These are phyloP conservation scores for Setipinna tenuifilis DNA, from an alignment of 2,797 vertebrate genomes.

Conservation along the genomic window DNA sequence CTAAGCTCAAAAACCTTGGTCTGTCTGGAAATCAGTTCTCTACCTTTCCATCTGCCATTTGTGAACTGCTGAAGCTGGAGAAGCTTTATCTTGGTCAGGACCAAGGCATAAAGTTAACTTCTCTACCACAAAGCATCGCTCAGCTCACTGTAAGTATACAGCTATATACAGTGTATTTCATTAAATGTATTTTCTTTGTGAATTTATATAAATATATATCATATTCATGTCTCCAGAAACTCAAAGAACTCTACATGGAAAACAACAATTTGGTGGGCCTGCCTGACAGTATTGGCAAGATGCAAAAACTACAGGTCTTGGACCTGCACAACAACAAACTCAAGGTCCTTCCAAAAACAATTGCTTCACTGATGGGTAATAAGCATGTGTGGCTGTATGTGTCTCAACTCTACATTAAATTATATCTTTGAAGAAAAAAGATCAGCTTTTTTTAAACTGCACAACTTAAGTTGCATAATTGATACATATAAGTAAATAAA, in stretches of 20 bases:
- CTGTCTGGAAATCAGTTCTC: not conserved
- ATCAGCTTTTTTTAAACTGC: too few relatives aligned
- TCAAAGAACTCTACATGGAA: constrained; percentile 3
- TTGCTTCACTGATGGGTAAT: not conserved
- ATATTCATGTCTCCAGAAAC: not conserved
- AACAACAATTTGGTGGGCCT: not conserved
- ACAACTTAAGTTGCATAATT: too few relatives aligned
- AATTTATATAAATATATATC: not conserved
- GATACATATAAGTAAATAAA: not conserved
- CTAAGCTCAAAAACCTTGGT: not conserved
- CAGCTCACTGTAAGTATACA: not conserved
- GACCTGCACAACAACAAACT: constrained; percentile 7
- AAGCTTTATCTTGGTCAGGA: constrained; percentile 17
- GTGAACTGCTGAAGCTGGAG: not conserved
- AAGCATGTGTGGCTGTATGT: not conserved
- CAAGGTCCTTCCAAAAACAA: not conserved
- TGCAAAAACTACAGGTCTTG: not conserved
- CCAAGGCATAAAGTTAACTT: not conserved
- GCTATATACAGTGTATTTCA: not conserved
- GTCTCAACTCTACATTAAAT: not conserved
- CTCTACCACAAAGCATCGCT: not conserved
- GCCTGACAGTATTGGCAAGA: not conserved
- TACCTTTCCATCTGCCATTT: not conserved
- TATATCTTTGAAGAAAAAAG: not conserved
- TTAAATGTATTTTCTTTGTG: not conserved